Evolutionary conservation across 2,888 invertebrate species (phyloP), one percentile per base, ranked within the genome.

Genomic region (Tetropium fuscum): DNA sequence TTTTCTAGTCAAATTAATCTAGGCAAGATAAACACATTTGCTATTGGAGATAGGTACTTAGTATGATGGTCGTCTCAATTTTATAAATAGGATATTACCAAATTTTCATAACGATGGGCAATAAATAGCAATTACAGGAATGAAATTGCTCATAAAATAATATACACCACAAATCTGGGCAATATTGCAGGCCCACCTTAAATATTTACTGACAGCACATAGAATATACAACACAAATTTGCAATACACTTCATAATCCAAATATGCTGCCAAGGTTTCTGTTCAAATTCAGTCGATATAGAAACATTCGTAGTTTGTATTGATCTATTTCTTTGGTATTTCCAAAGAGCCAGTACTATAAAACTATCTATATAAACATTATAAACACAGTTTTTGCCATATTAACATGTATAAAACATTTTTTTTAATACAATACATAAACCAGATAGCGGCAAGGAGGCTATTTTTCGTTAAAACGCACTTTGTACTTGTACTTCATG

Each of bases 281-380:
- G 34, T 47, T 40, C 40, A 57, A 45, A 58, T 44, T 61, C 61
- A 61, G 58, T 57, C 56, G 44, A 20, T 47, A 40, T 58, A 58
- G 58, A 55, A 51, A 54, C 56, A 57, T 60, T 60, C 43, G 56
- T 60, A 58, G 54, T 48, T 41, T 34, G 20, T 38, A 49, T 49
- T 49, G 61, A 53, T 60, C 40, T 49, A 57, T 61, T 61, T 64
- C 64, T 64, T 64, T 64, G 64, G 64, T 48, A 61, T 64, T 45
- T 51, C 59, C 55, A 61, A 64, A 64, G 61, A 57, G 64, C 61
- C 58, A 60, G 55, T 43, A 53, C 51, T 61, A 61, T 64, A 56
- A 61, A 64, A 64, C 51, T 59, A 40, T 57, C 56, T 60, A 54
- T 64, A 64, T 64, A 60, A 59, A n/a, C n/a, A n/a, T n/a, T n/a